Percentiles rank a stretch among this genome's conserved stretches.
Evolutionary conservation across 1,140 invertebrate species (phyloP).

Genomic region (Caenorhabditis inopinata): DNA sequence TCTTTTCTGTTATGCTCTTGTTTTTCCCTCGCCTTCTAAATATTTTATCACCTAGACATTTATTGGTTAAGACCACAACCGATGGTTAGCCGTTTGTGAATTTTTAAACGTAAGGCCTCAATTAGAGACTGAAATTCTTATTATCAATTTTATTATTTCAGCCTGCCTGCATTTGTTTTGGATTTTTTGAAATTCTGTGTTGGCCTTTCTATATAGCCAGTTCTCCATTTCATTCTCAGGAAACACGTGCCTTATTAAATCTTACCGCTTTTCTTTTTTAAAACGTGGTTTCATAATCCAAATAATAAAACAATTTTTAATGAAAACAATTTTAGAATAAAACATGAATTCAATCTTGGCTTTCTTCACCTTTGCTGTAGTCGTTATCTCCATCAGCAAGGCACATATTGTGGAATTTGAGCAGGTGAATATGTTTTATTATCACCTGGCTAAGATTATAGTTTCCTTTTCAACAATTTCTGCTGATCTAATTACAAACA

Average conservation of each 20-base stretch:
- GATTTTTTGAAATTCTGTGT: not conserved
- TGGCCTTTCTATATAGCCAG: not conserved
- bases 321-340: not conserved
- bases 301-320: too few species aligned
- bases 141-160: not conserved
- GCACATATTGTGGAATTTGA: not conserved
- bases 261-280: too few species aligned
- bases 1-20: too few species aligned
- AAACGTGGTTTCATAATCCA: too few species aligned
- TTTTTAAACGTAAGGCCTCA: too few species aligned
- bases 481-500: too few species aligned
- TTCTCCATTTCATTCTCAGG: not conserved
- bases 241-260: too few species aligned
- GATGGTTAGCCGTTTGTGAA: too few species aligned
- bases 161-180: not conserved
- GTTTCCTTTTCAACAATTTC: too few species aligned
- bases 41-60: not conserved
- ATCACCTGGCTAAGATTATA: too few species aligned
- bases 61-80: not conserved
- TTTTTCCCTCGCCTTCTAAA: not conserved
- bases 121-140: not conserved
- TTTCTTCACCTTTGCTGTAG: not conserved
- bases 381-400: not conserved
- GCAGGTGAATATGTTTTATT: not conserved
- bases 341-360: slow-evolving; percentile 21